phyloP scores from a whole-genome alignment of 2,113 vertebrate genomes.

The Herpailurus yagouaroundi region DNA sequence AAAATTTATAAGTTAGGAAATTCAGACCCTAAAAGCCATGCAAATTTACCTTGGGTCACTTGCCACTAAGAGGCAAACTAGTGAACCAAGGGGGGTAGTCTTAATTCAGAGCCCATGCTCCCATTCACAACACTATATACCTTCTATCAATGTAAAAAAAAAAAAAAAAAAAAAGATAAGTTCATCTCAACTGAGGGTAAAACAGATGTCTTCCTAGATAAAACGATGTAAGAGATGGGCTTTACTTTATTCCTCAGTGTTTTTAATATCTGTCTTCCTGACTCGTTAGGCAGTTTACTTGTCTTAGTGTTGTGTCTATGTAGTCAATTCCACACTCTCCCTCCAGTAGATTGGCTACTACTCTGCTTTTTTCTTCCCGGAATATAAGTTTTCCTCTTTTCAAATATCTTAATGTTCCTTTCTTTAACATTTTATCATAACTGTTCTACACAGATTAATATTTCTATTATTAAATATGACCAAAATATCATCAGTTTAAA shows the following conservation, averaged over 20 bases:
- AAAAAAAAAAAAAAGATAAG: background rate
- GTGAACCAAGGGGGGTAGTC: background rate
- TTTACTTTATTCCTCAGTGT: background rate
- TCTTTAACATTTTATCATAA: background rate
- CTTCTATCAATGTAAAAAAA: background rate
- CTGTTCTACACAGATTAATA: constrained; percentile 23
- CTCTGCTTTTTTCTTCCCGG: background rate
- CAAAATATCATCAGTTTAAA: background rate
- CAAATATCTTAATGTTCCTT: background rate
- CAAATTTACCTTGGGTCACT: background rate
- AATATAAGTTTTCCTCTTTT: background rate
- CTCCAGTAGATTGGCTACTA: background rate
- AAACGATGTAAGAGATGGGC: background rate
- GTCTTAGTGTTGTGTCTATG: background rate
- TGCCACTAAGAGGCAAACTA: background rate
- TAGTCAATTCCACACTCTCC: background rate
- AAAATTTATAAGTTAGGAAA: background rate
- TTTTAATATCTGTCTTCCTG: background rate
- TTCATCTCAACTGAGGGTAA: background rate
- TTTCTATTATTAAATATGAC: background rate
- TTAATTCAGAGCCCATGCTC: background rate
- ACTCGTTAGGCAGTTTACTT: background rate
- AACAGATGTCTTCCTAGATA: background rate
- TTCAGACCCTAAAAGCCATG: background rate
- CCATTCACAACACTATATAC: background rate